These are phyloP conservation scores for Spermophilus dauricus DNA, from an alignment of 2,113 vertebrate genomes.

Conservation along the genomic window DNA sequence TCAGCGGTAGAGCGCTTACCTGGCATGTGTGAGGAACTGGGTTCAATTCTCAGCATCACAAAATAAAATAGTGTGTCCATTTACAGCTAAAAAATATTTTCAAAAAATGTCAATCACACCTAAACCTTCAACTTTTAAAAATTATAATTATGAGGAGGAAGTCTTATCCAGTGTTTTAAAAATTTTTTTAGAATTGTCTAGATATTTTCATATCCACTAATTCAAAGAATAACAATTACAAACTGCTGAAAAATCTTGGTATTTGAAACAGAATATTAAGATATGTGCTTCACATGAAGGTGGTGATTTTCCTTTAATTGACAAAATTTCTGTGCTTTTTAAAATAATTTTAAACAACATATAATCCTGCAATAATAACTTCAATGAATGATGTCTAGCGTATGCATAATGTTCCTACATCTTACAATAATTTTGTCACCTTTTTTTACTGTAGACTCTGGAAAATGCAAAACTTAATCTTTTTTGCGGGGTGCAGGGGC, in stretches of 20 bases:
- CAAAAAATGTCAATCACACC: not conserved
- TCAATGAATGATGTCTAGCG: constrained; percentile 80
- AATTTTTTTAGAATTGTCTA: not conserved
- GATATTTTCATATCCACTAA: not conserved
- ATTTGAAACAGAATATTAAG: not conserved
- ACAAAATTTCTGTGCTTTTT: constrained; percentile 75
- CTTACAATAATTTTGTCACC: constrained; percentile 76
- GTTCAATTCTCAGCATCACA: too few relatives aligned
- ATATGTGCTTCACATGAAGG: not conserved
- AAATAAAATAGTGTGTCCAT: too few relatives aligned
- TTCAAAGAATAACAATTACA: not conserved
- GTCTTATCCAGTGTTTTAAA: not conserved
- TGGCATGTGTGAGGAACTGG: too few relatives aligned
- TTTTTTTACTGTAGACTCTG: constrained; percentile 75
- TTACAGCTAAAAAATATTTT: too few relatives aligned
- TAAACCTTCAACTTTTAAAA: not conserved
- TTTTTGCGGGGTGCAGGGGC: not conserved
- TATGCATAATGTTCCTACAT: constrained; percentile 58
- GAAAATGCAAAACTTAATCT: constrained; percentile 81
- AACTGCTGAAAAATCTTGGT: not conserved
- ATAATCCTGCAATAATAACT: constrained; percentile 78
- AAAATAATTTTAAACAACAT: constrained; percentile 54
- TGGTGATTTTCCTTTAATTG: constrained; percentile 57
- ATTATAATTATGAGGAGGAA: not conserved
- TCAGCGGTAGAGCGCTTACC: too few relatives aligned